Evolutionary conservation across 2,888 invertebrate genomes (phyloP).

Genomic region (Heliconius aoede): DNA sequence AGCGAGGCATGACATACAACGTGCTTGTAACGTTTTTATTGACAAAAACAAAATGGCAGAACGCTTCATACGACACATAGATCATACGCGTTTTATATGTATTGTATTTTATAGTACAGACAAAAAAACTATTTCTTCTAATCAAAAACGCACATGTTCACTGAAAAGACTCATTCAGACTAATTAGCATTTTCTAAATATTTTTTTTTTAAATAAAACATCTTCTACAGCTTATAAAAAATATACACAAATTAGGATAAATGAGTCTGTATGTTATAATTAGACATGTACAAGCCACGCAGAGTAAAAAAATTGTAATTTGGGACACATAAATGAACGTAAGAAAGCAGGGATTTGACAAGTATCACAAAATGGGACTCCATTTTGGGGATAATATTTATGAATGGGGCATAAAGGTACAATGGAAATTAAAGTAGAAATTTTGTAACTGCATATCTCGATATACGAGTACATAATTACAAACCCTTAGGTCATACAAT

Average conservation of each 20-base stretch:
- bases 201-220: background rate
- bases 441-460: too few relatives aligned
- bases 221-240: background rate
- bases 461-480: too few relatives aligned
- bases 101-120: background rate
- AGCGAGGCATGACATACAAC: slow-evolving; percentile 32
- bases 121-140: too few relatives aligned
- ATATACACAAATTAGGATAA: slow-evolving; percentile 3
- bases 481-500: too few relatives aligned
- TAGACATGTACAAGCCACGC: slow-evolving; percentile 1
- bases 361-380: too few relatives aligned
- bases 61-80: slow-evolving; percentile 7
- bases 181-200: background rate
- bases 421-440: background rate
- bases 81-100: slow-evolving; percentile 3
- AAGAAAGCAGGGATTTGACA: background rate
- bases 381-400: background rate
- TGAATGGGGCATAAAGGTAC: background rate
- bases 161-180: slow-evolving; percentile 15
- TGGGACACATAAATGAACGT: background rate
- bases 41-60: slow-evolving; percentile 28
- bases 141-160: slow-evolving; percentile 21
- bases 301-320: background rate
- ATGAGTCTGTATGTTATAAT: slow-evolving; percentile 1
- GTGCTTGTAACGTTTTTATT: slow-evolving; percentile 36